These are phyloP conservation scores for Diplolepis rosae DNA, from an alignment of 2,888 invertebrate genomes.

Conservation along the genomic window DNA sequence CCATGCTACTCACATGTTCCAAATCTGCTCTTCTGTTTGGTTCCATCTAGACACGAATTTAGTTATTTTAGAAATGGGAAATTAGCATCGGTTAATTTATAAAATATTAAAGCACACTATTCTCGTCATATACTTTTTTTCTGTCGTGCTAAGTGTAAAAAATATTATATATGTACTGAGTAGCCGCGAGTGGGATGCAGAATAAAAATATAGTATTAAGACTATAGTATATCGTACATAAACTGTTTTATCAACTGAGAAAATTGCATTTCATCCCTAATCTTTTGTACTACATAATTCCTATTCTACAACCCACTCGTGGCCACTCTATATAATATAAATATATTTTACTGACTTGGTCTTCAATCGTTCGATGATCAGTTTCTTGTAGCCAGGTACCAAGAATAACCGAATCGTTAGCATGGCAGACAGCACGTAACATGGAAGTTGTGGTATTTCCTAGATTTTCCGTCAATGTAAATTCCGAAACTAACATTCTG, in stretches of 20 bases:
- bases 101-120: background rate
- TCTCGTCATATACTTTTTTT: background rate
- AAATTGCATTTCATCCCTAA: too few species aligned
- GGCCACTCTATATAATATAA: background rate
- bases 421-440: conserved; percentile 87
- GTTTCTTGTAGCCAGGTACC: conserved; percentile 97
- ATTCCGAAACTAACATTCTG: conserved; percentile 94
- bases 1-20: conserved; percentile 84
- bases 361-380: conserved; percentile 96
- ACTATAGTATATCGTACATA: too few species aligned
- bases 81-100: background rate
- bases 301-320: too few species aligned
- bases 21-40: conserved; percentile 87
- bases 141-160: background rate
- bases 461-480: conserved; percentile 94
- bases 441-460: conserved; percentile 93
- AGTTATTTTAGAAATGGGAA: conserved; percentile 6
- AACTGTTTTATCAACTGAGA: too few species aligned
- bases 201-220: too few species aligned
- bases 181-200: too few species aligned
- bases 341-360: conserved; percentile 84
- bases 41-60: conserved; percentile 81
- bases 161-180: background rate
- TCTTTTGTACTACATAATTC: too few species aligned
- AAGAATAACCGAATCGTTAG: conserved; percentile 91